These are phyloP conservation scores for Labrus mixtus DNA, from an alignment of 2,113 vertebrate genomes.

Conservation along the genomic window DNA sequence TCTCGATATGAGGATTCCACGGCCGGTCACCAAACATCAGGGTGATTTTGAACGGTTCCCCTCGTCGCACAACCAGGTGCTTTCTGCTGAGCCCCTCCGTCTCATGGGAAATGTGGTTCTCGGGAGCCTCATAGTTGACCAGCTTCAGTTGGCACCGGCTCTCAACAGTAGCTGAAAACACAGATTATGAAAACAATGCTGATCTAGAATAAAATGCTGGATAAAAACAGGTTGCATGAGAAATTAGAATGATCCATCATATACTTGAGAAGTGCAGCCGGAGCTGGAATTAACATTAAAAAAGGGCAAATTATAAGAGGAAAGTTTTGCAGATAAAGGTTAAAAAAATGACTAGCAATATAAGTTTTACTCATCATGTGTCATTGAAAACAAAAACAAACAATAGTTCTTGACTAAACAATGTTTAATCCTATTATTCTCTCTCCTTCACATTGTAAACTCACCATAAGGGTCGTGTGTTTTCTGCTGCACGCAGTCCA, in stretches of 20 bases:
- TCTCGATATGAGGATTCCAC: slow-evolving; percentile 31
- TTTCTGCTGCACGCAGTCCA: slow-evolving; percentile 35
- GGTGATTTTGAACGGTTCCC: slow-evolving; percentile 70
- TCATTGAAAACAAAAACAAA: no score
- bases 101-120: slow-evolving; percentile 67
- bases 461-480: slow-evolving; percentile 20
- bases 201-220: fast-evolving
- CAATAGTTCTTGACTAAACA: no score
- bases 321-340: not conserved
- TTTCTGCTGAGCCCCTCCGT: slow-evolving; percentile 62
- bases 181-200: not conserved
- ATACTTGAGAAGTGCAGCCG: not conserved
- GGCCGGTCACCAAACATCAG: slow-evolving; percentile 39
- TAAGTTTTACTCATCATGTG: not conserved
- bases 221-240: not conserved
- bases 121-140: slow-evolving; percentile 51
- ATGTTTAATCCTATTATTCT: not conserved
- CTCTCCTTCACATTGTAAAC: not conserved
- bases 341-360: not conserved
- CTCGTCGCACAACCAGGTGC: slow-evolving; percentile 71
- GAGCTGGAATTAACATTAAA: not conserved
- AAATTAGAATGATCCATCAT: not conserved
- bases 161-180: not conserved
- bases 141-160: slow-evolving; percentile 45
- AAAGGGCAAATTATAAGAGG: not conserved